These are phyloP conservation scores for Apis cerana DNA, from an alignment of 1,140 invertebrate species.

Conservation along the genomic window DNA sequence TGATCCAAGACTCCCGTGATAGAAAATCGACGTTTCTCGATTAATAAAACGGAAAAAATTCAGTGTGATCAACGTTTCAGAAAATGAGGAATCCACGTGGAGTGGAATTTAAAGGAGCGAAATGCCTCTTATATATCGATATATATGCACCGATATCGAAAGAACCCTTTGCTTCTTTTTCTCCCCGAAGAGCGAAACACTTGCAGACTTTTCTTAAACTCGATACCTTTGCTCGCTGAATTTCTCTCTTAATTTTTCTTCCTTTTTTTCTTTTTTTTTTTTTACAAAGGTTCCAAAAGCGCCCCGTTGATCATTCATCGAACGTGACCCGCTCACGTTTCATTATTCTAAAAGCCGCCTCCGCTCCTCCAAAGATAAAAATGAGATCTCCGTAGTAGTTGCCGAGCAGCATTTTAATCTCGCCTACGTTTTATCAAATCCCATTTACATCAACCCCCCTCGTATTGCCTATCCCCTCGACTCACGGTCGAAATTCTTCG, in stretches of 20 bases:
- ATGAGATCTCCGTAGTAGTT: not conserved
- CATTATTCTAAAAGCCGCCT: constrained; percentile 39
- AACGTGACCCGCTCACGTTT: constrained; percentile 24
- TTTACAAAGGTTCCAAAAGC: not conserved
- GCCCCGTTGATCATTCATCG: constrained; percentile 20
- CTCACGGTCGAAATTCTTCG: too few species aligned
- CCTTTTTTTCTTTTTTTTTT: not conserved
- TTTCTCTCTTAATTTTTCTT: too few species aligned
- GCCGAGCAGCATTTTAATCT: constrained; percentile 22
- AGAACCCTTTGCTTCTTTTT: too few species aligned
- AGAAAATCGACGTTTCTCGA: not conserved
- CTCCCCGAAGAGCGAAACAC: too few species aligned
- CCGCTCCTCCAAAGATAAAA: not conserved
- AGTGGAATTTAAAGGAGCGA: not conserved
- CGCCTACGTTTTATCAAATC: not conserved
- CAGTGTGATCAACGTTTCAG: too few species aligned
- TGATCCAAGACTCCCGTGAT: rapidly evolving
- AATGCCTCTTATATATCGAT: not conserved
- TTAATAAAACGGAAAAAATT: too few species aligned
- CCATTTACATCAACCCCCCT: not conserved
- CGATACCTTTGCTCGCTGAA: not conserved
- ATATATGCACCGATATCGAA: too few species aligned
- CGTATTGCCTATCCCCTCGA: not conserved
- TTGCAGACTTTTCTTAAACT: not conserved
- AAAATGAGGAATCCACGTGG: too few species aligned